Base-by-base conservation (phyloP, 2,113 vertebrate genomes). In the Prochilodus magdalenae region DNA sequence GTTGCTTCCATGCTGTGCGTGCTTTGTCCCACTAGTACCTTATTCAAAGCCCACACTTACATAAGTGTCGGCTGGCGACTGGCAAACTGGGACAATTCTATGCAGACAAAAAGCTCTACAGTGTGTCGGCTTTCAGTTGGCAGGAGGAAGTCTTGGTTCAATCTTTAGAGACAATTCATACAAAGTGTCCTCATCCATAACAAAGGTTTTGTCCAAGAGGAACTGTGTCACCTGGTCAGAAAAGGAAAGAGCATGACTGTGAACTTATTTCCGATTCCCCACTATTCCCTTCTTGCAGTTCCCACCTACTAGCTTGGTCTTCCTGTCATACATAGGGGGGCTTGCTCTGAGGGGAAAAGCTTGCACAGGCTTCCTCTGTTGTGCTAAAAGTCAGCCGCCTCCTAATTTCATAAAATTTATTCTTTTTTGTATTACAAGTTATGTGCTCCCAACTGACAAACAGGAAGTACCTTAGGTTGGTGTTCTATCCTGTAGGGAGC, bases 121-220 rank as follows among this genome's bases (percentile, higher is more conserved):
- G 63, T 18, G 12, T 40, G 24, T 5, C 73, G 63, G 20, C 22
- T 27, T 15, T 40, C 53, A 93, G 73, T 72, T 71, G 12, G 88
- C 86, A 2, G 92, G 87, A 0, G 96, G 94, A 0, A 98, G 93
- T 79, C 97, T 92, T 29, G 98, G 97, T 88, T 99, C 97, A 44
- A 97, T 95, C 87, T 96, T 97, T 73, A 99, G 93, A 0, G 97
- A 99, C 79, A 99, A 94, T 77, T 97, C 97, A n/a, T 99, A 99
- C 29, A 99, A 91, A 0, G 97, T 96, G 75, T 99, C 98, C 91
- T 99, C 98, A 1, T 99, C 98, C 88, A 98, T 97, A 89, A 98
- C 96, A 30, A 96, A 92, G 0, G 93, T 94, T 92, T 97, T 98
- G 92, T 99, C 97, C 86, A 99, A 94, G 82, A 99, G 94, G 91